A percentile compares a stretch with the other conserved stretches of the same genome.
These are phyloP conservation scores for Phaedon cochleariae DNA, from an alignment of 2,888 invertebrate species.

Conservation along the genomic window DNA sequence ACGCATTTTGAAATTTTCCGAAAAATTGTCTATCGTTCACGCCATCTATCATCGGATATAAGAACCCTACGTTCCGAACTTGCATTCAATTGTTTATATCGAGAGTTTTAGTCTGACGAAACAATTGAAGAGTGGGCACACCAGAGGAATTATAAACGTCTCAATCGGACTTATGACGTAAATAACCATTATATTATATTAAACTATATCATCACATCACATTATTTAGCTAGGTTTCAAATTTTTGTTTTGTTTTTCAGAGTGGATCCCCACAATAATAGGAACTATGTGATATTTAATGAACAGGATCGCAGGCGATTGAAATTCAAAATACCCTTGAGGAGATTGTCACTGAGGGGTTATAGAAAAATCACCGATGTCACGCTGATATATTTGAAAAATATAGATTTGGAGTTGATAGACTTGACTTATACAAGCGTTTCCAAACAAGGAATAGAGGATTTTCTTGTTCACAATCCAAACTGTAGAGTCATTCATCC, in stretches of 20 bases:
- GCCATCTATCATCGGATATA: no score
- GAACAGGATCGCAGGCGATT: slow-evolving; percentile 9
- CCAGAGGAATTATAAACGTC: no score
- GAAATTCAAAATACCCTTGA: slow-evolving; percentile 39
- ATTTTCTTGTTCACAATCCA: slow-evolving; percentile 69
- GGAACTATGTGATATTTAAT: slow-evolving; percentile 2
- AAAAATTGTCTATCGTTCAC: no score
- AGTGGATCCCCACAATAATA: neutral
- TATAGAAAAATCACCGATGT: slow-evolving; percentile 51
- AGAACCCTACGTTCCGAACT: no score
- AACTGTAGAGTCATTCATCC: slow-evolving; percentile 66
- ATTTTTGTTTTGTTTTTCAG: slow-evolving; percentile 11
- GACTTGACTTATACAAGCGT: slow-evolving; percentile 76
- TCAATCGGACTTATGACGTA: no score
- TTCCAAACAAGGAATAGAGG: slow-evolving; percentile 68
- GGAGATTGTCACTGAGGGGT: slow-evolving; percentile 53
- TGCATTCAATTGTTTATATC: no score
- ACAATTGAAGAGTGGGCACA: no score
- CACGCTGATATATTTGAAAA: slow-evolving; percentile 46
- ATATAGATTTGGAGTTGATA: slow-evolving; percentile 59
- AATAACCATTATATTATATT: no score
- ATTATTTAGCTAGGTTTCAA: no score
- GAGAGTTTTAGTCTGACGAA: no score
- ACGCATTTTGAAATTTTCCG: no score
- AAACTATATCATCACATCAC: no score